Evolutionary conservation across 2,888 invertebrate genomes (phyloP).

Genomic region (Drosophila greeni): DNA sequence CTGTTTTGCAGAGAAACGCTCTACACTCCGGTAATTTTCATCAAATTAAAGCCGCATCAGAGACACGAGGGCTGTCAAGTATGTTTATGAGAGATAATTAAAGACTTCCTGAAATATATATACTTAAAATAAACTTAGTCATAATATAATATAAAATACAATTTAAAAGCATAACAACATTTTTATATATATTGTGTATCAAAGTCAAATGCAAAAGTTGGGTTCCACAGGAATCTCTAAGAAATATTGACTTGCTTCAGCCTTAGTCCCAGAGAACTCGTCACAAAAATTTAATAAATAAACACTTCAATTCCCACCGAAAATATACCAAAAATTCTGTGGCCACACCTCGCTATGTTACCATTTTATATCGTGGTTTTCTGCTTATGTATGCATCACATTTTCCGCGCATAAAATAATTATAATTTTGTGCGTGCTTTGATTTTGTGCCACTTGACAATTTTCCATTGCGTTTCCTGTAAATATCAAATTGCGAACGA

Average conservation of each 20-base stretch:
- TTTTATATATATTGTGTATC: background rate
- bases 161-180: background rate
- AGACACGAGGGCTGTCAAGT: constrained; percentile 16
- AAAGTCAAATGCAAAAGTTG: background rate
- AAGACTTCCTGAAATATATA: background rate
- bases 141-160: too few relatives aligned
- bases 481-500: constrained; percentile 51
- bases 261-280: accelerated
- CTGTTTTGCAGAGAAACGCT: constrained; percentile 57
- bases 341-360: constrained; percentile 29
- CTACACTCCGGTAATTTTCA: constrained; percentile 66
- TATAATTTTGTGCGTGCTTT: constrained; percentile 70
- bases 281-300: too few relatives aligned
- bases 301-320: background rate
- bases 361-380: constrained; percentile 29
- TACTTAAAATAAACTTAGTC: too few relatives aligned
- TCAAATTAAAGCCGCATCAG: constrained; percentile 53
- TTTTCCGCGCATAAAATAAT: constrained; percentile 67
- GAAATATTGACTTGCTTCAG: background rate
- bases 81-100: background rate
- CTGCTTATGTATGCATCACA: constrained; percentile 58
- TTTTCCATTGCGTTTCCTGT: constrained; percentile 57
- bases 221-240: background rate
- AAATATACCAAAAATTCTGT: background rate
- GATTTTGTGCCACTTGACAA: constrained; percentile 66